Evolutionary conservation across 2,113 vertebrate species (phyloP), one percentile per base, ranked within the genome.

Genomic region (Labrus mixtus): DNA sequence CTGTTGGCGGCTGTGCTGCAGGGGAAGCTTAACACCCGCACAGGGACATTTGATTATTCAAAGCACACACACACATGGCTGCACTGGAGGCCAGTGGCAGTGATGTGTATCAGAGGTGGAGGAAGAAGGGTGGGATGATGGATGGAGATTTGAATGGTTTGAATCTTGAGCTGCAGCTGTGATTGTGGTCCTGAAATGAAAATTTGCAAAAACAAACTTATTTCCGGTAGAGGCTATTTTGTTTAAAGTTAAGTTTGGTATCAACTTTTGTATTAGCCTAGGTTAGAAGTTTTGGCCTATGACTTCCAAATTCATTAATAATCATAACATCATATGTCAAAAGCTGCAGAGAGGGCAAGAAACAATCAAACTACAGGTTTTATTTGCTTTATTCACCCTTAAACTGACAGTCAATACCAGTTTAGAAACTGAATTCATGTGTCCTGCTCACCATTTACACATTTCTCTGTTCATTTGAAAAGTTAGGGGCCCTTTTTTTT

Each of bases 31-130:
- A 53, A 50, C 19, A 16, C 53, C 36, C 19, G 4, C 39, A 50
- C 39, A 3, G 8, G 48, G 70, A 68, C 48, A 92, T 92, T 91
- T 92, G 87, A 82, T 84, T 91, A 93, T 88, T 88, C 88, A 91
- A 91, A 90, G 50, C 61, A 63, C 46, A 19, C 46, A 48, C 46
- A 48, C 46, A 48, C 46, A 46, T 3, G 3, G 12, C 12, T 16
- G 15, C 41, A 13, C 41, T 11, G 29, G 19, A 59, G 61, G 48
- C 45, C 39, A 45, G 63, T 41, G 39, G 19, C 19, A 41, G 23
- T 58, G 54, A 68, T 72, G 45, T 51, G 60, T 64, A 54, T 62
- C 64, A 68, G 63, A 45, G 15, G 29, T 15, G 25, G 46, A 43
- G 58, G 23, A 16, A 50, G 10, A 50, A 41, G 53, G 62, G 10